Base-by-base conservation (phyloP, 2,797 vertebrate genomes). In the Lycodopsis pacificus region DNA sequence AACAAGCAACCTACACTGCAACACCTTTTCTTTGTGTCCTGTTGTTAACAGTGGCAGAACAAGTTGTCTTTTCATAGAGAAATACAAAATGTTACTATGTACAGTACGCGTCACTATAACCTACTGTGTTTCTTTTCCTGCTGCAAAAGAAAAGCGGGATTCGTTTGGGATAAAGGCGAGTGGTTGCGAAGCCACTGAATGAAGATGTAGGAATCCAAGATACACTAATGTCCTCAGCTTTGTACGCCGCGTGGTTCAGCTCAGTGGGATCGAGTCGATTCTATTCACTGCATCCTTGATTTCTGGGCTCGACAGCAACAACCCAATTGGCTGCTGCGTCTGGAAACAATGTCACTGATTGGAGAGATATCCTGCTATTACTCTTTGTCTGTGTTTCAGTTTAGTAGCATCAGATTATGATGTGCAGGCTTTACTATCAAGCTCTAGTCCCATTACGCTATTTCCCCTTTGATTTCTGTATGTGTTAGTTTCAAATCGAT, bases 81-180 rank as follows among this genome's bases (percentile, higher is more conserved):
- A 92, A 91, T 92, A 93, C 84, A 93, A 93, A 92, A 92, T 85
- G 78, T 83, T 73, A 89, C 88, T 93, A 93, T 95, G 88, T 93
- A 94, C 93, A 95, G 84, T 77, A 89, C 75, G 63, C 73, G 65
- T 89, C 77, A 63, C 80, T 63, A 62, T 63, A 76, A 84, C 87
- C 77, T 86, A 89, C 78, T 70, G 65, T 76, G 73, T 79, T 75
- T 86, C 30, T 62, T 74, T 66, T 74, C 71, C 57, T 65, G 84
- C 72, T 73, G 81, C 72, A 80, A 83, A 86, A 65, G 30, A 54
- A 57, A 71, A 67, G 54, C 65, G 68, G 64, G 49, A 61, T 53
- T 67, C 1, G 0, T 75, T 74, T 73, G 75, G 75, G 78, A 71
- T 58, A 86, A 91, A 92, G 86, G 86, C 82, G 34, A 82, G 83